Conservation (phyloP, 2,113 vertebrate species). For the Naja naja region DNA sequence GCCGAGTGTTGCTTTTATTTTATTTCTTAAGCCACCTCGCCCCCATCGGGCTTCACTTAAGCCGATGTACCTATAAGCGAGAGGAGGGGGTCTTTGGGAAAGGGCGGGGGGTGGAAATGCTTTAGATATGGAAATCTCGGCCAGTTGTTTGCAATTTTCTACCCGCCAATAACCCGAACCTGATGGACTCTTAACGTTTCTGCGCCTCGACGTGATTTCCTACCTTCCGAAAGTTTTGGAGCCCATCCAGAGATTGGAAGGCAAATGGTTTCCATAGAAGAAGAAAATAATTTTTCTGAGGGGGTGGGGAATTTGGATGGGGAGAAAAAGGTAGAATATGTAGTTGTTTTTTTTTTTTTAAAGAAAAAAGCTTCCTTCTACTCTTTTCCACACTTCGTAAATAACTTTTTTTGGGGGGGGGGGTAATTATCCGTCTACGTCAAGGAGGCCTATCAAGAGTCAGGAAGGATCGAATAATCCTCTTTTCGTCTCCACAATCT, state of each 20-base stretch:
- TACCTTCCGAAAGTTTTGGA: conserved; percentile 65
- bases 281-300: background rate
- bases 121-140: conserved; percentile 71
- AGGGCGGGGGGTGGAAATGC: conserved; percentile 34
- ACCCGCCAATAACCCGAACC: conserved; percentile 69
- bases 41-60: conserved; percentile 57
- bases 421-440: background rate
- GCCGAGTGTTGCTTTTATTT: conserved; percentile 4
- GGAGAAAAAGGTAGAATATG: background rate
- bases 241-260: conserved; percentile 60
- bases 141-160: conserved; percentile 80
- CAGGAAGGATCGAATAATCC: background rate
- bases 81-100: background rate
- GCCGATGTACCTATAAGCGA: conserved; percentile 50
- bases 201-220: conserved; percentile 49
- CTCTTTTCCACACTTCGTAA: background rate
- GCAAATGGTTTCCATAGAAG: conserved; percentile 50
- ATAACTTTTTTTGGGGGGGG: background rate
- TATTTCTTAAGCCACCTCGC: conserved; percentile 43
- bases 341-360: background rate
- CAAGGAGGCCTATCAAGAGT: background rate
- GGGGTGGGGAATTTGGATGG: background rate
- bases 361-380: background rate
- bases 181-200: conserved; percentile 64
- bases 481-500: background rate